These are phyloP conservation scores for Enteromius fasciolatus DNA, from an alignment of 2,797 vertebrate species.

Conservation along the genomic window DNA sequence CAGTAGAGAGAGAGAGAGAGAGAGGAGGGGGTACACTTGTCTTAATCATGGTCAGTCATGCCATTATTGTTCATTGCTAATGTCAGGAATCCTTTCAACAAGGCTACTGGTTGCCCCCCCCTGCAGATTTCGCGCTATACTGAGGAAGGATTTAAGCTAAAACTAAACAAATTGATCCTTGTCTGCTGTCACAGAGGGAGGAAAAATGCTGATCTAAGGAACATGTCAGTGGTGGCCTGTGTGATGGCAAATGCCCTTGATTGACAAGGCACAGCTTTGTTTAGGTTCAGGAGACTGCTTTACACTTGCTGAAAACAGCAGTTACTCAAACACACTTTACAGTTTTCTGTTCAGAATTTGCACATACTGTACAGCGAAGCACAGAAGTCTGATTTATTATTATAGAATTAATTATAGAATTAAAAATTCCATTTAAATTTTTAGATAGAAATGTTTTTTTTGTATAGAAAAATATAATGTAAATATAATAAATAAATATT, in stretches of 20 bases:
- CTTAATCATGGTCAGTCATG: slow-evolving; percentile 57
- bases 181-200: slow-evolving; percentile 44
- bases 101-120: slow-evolving; percentile 32
- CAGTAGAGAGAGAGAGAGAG: background rate
- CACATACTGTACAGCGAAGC: background rate
- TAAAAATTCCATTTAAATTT: background rate
- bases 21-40: slow-evolving; percentile 49
- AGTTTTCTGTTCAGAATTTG: background rate
- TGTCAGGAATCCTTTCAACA: slow-evolving; percentile 50
- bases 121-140: slow-evolving; percentile 24
- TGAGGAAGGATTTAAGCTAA: slow-evolving; percentile 53
- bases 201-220: slow-evolving; percentile 54
- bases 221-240: slow-evolving; percentile 36
- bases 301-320: slow-evolving; percentile 24
- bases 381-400: background rate
- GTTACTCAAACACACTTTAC: background rate
- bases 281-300: slow-evolving; percentile 30
- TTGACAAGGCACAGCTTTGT: slow-evolving; percentile 43
- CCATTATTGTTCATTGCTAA: slow-evolving; percentile 54
- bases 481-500: background rate
- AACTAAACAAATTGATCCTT: slow-evolving; percentile 58
- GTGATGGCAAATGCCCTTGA: slow-evolving; percentile 51
- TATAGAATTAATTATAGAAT: background rate
- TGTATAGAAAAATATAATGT: background rate
- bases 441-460: background rate